Evolutionary conservation across 2,113 vertebrate genomes (phyloP).

Genomic region (Campylomormyrus numenius): DNA sequence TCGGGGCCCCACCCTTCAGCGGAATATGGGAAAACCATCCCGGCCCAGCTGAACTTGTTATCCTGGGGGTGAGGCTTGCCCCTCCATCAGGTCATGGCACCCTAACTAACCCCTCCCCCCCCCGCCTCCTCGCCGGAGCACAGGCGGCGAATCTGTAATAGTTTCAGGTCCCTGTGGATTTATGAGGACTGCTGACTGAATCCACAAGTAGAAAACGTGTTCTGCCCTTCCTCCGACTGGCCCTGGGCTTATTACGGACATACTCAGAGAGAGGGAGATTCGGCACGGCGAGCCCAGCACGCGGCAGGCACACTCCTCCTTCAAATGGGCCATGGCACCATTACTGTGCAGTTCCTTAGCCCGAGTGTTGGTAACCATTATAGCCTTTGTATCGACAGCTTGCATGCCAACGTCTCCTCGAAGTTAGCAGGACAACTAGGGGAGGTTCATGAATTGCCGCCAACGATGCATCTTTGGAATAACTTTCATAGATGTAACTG

Average conservation of each 20-base stretch:
- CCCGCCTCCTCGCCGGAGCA: background rate
- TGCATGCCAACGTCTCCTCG: background rate
- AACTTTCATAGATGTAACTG: background rate
- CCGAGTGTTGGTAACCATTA: background rate
- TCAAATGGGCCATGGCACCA: background rate
- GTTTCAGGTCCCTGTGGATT: background rate
- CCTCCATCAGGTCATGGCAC: background rate
- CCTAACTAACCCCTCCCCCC: background rate
- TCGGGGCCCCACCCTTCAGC: background rate
- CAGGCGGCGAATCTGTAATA: background rate
- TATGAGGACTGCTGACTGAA: background rate
- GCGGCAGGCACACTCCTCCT: background rate
- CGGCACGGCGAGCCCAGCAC: background rate
- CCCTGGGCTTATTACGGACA: background rate
- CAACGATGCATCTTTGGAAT: background rate
- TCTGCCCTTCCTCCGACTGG: background rate
- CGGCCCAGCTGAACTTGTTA: background rate
- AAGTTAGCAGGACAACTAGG: background rate
- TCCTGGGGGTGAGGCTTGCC: background rate
- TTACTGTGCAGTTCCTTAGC: background rate
- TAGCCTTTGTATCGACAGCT: background rate
- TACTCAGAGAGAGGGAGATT: background rate
- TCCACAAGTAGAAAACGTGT: background rate
- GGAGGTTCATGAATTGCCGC: conserved; percentile 1
- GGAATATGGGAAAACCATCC: background rate